Conservation (phyloP, 1,140 invertebrate species). For the Telenomus remus region DNA sequence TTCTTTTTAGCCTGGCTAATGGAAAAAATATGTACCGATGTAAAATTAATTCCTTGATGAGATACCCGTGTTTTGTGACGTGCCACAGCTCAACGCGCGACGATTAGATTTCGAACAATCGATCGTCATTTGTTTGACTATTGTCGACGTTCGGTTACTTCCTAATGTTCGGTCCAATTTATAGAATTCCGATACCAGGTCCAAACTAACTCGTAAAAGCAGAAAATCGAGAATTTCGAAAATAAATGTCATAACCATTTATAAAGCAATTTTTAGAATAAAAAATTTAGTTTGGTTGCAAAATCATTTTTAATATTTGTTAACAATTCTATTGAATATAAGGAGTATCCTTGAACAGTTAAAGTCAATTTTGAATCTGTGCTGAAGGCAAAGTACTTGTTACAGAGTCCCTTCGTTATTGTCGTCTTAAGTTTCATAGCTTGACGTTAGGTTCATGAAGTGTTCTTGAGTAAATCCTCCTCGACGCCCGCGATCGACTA, state of each 20-base stretch:
- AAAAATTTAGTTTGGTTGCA: no score
- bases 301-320: no score
- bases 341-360: conserved; percentile 11
- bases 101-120: conserved; percentile 41
- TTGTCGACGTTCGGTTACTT: neutral
- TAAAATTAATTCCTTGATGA: conserved; percentile 58
- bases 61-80: conserved; percentile 46
- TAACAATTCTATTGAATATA: no score
- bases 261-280: no score
- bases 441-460: conserved; percentile 47
- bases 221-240: no score
- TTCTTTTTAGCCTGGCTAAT: conserved; percentile 50
- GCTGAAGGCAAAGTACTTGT: conserved; percentile 32
- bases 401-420: conserved; percentile 49
- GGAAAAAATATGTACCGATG: conserved; percentile 61
- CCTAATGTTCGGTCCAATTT: neutral
- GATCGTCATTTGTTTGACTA: conserved; percentile 30
- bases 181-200: no score
- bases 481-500: conserved; percentile 36
- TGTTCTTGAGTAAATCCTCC: conserved; percentile 48
- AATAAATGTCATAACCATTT: no score
- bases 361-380: conserved; percentile 12
- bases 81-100: conserved; percentile 15
- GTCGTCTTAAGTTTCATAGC: conserved; percentile 43
- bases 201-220: no score